Base-by-base conservation (phyloP, 1,140 invertebrate species). In the Tigriopus japonicus region DNA sequence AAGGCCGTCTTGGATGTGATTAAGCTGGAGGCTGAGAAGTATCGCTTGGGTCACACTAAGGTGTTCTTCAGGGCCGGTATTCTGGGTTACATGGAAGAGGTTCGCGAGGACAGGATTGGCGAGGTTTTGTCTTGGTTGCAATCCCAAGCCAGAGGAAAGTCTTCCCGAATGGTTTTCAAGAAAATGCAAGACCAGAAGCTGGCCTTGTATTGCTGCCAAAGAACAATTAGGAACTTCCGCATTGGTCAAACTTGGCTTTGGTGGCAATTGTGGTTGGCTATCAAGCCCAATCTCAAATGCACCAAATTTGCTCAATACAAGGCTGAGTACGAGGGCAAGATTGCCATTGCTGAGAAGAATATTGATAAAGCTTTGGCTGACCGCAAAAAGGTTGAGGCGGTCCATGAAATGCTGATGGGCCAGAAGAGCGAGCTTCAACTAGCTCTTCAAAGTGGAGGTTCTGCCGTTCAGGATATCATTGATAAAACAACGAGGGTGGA, bases 281-380 rank as follows among this genome's bases (percentile, higher is more conserved):
- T 58, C 21, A 58, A 58, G 35, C 55, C 55, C 40, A 58, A 58
- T 17, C 40, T 58, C 13, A 58, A 58, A 42, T 58, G 55, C 15
- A 58, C 86, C 72, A 85, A 89, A 67, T 84, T 96, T 76, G 93
- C 51, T 24, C 45, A 60, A 23, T 60, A 55, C 5, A 49, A 58
- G 42, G 55, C 55, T 17, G 28, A 58, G 55, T 58, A 58, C 35
- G 55, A 58, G n/a, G 55, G 15, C 17, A 40, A 58, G n/a, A 58
- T 58, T 58, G 55, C 55, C n/a, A 42, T 58, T 41, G 55, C 55
- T 63, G 87, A 97, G 74, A 91, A 94, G 72, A 84, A 87, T 65
- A 84, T 92, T 67, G 87, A 87, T 67, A 58, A 35, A 23, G 55
- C 55, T 42, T 14, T 58, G 13, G 21, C 24, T 42, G 55, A 58